Percentiles rank a stretch among this genome's conserved stretches.
phyloP scores from a whole-genome alignment of 2,113 vertebrate species.

The Mus pahari region DNA sequence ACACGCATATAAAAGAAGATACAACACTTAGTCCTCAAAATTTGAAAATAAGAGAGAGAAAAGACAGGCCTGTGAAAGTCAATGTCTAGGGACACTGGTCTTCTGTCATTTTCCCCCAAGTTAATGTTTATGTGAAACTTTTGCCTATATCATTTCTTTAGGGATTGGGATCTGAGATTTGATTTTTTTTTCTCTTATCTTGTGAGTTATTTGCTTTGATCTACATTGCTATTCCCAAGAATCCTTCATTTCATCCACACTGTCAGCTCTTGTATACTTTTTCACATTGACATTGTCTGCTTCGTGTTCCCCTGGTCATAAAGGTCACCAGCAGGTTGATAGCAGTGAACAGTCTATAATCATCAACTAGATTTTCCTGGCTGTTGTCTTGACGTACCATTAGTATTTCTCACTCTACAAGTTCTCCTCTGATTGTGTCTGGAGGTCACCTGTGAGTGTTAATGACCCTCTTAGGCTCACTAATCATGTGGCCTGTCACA shows the following conservation, averaged over 20 bases:
- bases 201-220: conserved; percentile 9
- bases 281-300: not conserved
- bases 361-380: not conserved
- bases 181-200: not conserved
- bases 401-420: not conserved
- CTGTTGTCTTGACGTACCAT: not conserved
- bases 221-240: not conserved
- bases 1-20: not conserved
- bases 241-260: not conserved
- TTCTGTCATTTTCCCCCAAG: conserved; percentile 29
- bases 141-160: conserved; percentile 11
- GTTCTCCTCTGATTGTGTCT: conserved; percentile 45
- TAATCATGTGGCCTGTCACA: not conserved
- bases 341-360: not conserved
- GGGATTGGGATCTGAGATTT: conserved; percentile 6
- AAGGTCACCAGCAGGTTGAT: not conserved
- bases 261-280: not conserved
- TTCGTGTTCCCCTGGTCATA: not conserved
- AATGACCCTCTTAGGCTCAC: not conserved
- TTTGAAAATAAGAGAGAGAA: not conserved
- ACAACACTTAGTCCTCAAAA: not conserved
- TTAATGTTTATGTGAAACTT: conserved; percentile 1
- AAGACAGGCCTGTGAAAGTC: not conserved
- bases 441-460: not conserved
- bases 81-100: not conserved